A percentile compares a stretch with the other conserved stretches of the same genome.
These are phyloP conservation scores for Polypedilum pembai DNA, from an alignment of 1,140 invertebrate species.

Conservation along the genomic window DNA sequence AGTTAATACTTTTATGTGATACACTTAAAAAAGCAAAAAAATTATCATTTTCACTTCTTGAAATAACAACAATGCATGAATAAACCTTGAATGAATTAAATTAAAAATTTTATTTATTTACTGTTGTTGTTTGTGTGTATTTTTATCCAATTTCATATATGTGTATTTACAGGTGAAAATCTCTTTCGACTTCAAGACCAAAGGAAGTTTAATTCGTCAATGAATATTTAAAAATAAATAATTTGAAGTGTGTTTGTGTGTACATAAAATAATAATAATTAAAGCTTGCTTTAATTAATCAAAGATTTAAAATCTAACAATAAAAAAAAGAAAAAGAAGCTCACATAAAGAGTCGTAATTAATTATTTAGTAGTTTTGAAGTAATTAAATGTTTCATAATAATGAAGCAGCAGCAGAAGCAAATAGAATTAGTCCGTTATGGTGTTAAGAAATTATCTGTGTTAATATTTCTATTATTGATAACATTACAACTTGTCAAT, in stretches of 20 bases:
- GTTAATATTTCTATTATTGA: background rate
- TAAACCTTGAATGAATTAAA: background rate
- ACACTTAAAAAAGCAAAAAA: background rate
- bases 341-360: background rate
- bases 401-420: background rate
- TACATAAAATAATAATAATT: background rate
- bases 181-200: background rate
- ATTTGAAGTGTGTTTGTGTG: background rate
- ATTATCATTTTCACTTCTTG: background rate
- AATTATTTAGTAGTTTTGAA: background rate
- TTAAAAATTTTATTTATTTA: background rate
- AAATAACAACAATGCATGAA: too few species aligned
- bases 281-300: slow-evolving; percentile 15
- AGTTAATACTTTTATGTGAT: background rate
- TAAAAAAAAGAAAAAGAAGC: background rate
- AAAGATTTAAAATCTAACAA: slow-evolving; percentile 3
- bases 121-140: background rate
- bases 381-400: slow-evolving; percentile 27
- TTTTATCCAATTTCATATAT: background rate
- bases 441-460: slow-evolving; percentile 8
- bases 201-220: background rate
- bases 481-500: background rate
- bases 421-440: slow-evolving; percentile 26
- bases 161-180: background rate
- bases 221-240: background rate